Conservation (phyloP, 1,140 invertebrate genomes). For the Mamestra configurata region DNA sequence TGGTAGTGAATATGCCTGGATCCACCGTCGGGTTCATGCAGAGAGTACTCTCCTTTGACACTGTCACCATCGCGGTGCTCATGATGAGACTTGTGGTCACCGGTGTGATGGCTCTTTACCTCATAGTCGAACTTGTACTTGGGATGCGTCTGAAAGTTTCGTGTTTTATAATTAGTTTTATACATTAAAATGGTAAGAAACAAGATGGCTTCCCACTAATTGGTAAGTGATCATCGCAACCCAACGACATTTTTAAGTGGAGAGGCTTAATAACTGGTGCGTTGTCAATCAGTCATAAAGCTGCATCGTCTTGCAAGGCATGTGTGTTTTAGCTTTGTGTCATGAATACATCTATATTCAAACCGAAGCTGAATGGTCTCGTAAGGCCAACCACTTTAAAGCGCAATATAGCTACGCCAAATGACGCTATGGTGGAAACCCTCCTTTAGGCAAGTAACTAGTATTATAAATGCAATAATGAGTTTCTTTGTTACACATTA, state of each 20-base stretch:
- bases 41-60: conserved; percentile 81
- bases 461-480: too few species aligned
- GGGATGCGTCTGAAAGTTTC: conserved; percentile 63
- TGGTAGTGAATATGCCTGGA: conserved; percentile 75
- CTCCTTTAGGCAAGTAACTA: too few species aligned
- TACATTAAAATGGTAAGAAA: not conserved
- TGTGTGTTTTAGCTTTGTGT: not conserved
- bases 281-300: too few species aligned
- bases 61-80: conserved; percentile 75
- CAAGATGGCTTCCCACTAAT: too few species aligned
- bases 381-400: not conserved
- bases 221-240: too few species aligned
- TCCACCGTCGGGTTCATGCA: conserved; percentile 83
- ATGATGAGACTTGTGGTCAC: conserved; percentile 71
- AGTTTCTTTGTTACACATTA: too few species aligned
- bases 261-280: too few species aligned
- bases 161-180: not conserved
- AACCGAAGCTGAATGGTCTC: not conserved
- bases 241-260: too few species aligned
- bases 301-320: too few species aligned
- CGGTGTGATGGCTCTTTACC: conserved; percentile 71
- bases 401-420: not conserved
- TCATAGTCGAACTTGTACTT: conserved; percentile 83
- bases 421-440: too few species aligned
- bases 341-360: too few species aligned